Evolutionary conservation across 2,888 invertebrate genomes (phyloP).

Genomic region (Cephus runcator): DNA sequence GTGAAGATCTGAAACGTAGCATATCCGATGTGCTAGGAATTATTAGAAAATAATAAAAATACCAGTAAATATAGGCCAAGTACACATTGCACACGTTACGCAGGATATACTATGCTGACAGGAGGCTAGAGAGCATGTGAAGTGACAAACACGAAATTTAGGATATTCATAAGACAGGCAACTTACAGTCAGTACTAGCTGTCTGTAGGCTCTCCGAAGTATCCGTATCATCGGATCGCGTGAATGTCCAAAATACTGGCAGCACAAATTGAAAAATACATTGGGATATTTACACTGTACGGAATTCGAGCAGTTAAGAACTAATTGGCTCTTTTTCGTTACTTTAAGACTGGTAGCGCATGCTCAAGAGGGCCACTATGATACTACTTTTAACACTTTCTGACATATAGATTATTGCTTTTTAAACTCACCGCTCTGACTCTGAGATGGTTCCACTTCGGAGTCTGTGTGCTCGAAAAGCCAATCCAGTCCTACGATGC

Average conservation of each 20-base stretch:
- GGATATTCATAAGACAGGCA: constrained; percentile 12
- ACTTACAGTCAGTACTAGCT: constrained; percentile 63
- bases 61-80: not conserved
- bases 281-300: not conserved
- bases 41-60: constrained; percentile 17
- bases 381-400: not conserved
- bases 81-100: not conserved
- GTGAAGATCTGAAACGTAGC: constrained; percentile 59
- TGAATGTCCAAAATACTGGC: constrained; percentile 63
- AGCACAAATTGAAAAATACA: constrained; percentile 52
- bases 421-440: constrained; percentile 16
- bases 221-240: constrained; percentile 64
- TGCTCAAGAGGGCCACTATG: not conserved
- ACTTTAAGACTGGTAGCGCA: not conserved
- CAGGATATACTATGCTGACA: not conserved
- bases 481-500: constrained; percentile 74
- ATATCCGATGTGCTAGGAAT: not conserved
- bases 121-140: not conserved
- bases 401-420: not conserved
- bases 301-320: not conserved
- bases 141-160: constrained; percentile 13
- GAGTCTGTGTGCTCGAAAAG: constrained; percentile 68
- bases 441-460: constrained; percentile 43
- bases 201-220: constrained; percentile 63
- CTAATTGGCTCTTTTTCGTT: not conserved